A percentile compares a stretch with the other conserved stretches of the same genome.
phyloP scores from a whole-genome alignment of 2,113 vertebrate genomes.

The Ceyx cyanopectus region DNA sequence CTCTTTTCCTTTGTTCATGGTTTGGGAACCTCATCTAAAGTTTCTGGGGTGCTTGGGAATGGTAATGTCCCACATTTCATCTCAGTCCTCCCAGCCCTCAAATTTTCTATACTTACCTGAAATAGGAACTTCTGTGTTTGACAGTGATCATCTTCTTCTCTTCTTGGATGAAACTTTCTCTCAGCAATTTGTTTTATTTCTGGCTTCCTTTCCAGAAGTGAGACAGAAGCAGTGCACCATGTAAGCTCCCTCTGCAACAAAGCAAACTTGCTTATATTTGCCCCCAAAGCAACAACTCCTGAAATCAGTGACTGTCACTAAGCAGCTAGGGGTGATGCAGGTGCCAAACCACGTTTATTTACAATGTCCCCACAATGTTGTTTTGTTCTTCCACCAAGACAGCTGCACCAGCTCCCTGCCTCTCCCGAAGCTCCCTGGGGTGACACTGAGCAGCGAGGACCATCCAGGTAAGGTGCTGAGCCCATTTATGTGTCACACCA shows the following conservation, averaged over 20 bases:
- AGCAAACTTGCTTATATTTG: not conserved
- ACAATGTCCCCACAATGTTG: not conserved
- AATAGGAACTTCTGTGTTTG: not conserved
- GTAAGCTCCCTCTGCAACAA: not conserved
- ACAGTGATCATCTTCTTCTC: not conserved
- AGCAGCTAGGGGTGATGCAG: not conserved
- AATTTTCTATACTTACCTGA: not conserved
- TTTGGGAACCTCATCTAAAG: not conserved
- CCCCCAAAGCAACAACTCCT: not conserved
- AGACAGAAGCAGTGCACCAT: accelerated
- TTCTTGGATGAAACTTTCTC: not conserved
- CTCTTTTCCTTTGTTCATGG: not conserved
- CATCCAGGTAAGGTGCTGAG: slow-evolving; percentile 23
- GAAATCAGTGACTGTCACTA: not conserved
- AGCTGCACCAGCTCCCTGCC: slow-evolving; percentile 41
- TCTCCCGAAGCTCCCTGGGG: not conserved
- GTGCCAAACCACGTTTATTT: not conserved
- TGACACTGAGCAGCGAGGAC: not conserved
- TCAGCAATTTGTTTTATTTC: not conserved
- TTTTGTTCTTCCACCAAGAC: slow-evolving; percentile 38
- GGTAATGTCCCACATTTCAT: not conserved
- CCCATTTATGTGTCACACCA: accelerated
- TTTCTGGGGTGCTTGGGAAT: not conserved
- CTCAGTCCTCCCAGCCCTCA: not conserved
- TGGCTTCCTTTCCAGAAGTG: not conserved